Base-by-base conservation (phyloP, 1,140 invertebrate genomes). In the Asbolus verrucosus region DNA sequence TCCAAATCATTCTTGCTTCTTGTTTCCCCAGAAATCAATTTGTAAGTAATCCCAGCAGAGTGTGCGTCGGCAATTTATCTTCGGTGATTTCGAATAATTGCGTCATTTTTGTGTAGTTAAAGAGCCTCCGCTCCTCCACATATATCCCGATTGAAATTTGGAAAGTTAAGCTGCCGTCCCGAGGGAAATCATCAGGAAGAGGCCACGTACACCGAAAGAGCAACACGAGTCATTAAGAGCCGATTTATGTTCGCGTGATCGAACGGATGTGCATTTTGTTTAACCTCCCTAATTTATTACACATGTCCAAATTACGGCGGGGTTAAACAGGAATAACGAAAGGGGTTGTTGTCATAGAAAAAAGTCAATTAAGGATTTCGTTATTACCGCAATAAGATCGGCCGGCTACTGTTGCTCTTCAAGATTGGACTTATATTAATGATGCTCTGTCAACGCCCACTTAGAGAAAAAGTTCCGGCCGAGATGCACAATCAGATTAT, bases 161-260 rank as follows among this genome's bases (percentile, higher is more conserved):
- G 13, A 6, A 54, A 54, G 46, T 24, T 13, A 54, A 54, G 46
- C 46, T 21, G 11, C 9, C 19, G 8, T 54, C 68, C 61, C 68
- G 2, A 19, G 68, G 68, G 68, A 70, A 70, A 70, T 70, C 68
- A 70, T 16, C 8, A 46, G 39, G 61, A 65, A 70, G 60, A 41
- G 24, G 33, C 19, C 31, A 38, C 38, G 50, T 16, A n/a, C 16
- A 11, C 38, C 13, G 11, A 69, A 65, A 60, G 39, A 50, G 68
- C 68, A 43, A 50, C 60, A 62, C 46, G 46, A 54, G 46, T 54
- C 46, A 54, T 54, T 54, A 54, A 11, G 46, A 16, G 27, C 46
- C 46, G 46, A 54, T 54, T 54, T 54, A 54, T 54, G 46, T 54
- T 54, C 11, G 46, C 46, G 46, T 54, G 46, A 54, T 54, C 46